These are phyloP conservation scores for Phrynosoma blainvillii DNA, from an alignment of 2,113 vertebrate species.

Conservation along the genomic window DNA sequence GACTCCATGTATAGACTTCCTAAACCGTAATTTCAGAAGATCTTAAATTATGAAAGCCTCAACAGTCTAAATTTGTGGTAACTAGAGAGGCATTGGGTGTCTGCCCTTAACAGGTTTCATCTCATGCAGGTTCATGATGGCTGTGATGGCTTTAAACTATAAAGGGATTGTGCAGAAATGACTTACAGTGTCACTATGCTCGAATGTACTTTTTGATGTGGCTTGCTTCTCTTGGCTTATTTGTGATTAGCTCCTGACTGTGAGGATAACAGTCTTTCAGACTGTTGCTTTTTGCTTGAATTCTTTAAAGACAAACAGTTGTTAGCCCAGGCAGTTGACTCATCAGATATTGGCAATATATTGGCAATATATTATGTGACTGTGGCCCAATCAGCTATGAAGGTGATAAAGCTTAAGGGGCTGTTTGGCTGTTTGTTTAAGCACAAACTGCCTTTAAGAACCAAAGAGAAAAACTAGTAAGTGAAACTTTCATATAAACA, in stretches of 20 bases:
- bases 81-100: conserved; percentile 60
- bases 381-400: not conserved
- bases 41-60: conserved; percentile 79
- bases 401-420: not conserved
- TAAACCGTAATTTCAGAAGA: conserved; percentile 78
- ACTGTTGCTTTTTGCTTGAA: not conserved
- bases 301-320: not conserved
- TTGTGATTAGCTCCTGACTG: fast-evolving
- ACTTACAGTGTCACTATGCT: not conserved
- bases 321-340: not conserved
- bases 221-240: fast-evolving
- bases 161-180: conserved; percentile 3
- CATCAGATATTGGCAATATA: not conserved
- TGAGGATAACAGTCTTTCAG: not conserved
- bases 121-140: conserved; percentile 3
- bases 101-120: conserved; percentile 58
- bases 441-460: not conserved
- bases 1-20: conserved; percentile 78
- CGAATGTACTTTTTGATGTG: not conserved
- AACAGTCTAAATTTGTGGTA: conserved; percentile 73
- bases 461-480: not conserved
- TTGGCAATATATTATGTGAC: not conserved
- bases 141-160: conserved; percentile 23
- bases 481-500: not conserved
- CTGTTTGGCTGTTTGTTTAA: not conserved